Evolutionary conservation across 2,888 invertebrate species (phyloP), one percentile per base, ranked within the genome.

Genomic region (Stramonita haemastoma): DNA sequence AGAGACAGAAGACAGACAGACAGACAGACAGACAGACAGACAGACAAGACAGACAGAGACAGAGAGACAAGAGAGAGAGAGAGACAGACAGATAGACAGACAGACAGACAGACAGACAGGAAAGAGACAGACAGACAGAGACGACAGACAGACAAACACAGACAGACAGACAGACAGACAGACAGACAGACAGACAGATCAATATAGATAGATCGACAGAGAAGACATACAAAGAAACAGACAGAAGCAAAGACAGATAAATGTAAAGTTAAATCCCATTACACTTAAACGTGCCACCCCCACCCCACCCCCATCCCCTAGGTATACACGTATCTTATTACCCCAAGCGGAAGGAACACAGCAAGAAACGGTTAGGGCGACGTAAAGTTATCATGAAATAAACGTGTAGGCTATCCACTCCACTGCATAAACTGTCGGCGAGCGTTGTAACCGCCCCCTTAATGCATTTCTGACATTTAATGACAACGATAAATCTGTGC

Each of bases 401-500:
- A 83, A 83, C 81, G 81, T 83, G 81, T 26, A 83, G 36, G 81
- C 46, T 83, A 83, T 83, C 81, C 36, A 13, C 6, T 29, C 29
- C 13, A 83, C 36, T 22, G 81, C 81, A 83, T 83, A 83, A 83
- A 83, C 36, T 83, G 81, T 83, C 81, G 81, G 81, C 81, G 36
- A 29, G 46, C 6, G 81, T 36, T 83, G 81, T 83, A 83, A 83
- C 36, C 36, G 81, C 81, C 46, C 46, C 81, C 36, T 83, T 83
- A 83, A 83, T 83, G 81, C 81, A 83, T 83, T 83, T 83, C 81
- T 83, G 81, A 83, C 81, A 83, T 83, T 83, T 83, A 83, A 83
- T 26, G 36, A 22, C 13, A 46, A 46, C 81, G 22, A 83, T 83
- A 83, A 83, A 83, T 46, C 26, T 29, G 81, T 26, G 36, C 81